Percentiles rank a stretch among this genome's conserved stretches.
Evolutionary conservation across 1,140 invertebrate genomes (phyloP).

Genomic region (Aphelenchoides avenae): DNA sequence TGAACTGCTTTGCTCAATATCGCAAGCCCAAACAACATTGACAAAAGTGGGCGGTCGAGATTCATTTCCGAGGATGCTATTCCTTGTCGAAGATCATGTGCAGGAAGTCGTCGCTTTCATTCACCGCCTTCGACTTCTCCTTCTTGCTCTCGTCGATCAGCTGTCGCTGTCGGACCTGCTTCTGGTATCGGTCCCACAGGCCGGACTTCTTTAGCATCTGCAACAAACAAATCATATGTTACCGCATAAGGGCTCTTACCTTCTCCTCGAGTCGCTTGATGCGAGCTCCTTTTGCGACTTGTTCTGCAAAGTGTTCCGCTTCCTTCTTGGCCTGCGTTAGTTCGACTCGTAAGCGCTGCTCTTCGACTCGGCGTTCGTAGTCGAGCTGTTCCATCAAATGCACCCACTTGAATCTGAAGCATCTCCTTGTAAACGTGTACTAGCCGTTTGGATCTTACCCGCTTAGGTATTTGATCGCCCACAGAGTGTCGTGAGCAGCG

Average conservation of each 20-base stretch:
- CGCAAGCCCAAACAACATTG: too few species aligned
- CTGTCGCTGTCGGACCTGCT: constrained; percentile 24
- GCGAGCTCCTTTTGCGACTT: constrained; percentile 74
- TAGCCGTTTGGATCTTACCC: too few species aligned
- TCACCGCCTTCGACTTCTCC: constrained; percentile 24
- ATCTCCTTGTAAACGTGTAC: constrained; percentile 6
- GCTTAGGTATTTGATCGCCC: constrained; percentile 91
- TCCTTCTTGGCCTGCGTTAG: constrained; percentile 71
- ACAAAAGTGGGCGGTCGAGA: too few species aligned
- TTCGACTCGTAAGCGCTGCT: constrained; percentile 78
- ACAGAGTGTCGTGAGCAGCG: constrained; percentile 75
- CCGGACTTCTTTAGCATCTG: constrained; percentile 42
- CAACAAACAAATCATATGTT: constrained; percentile 11
- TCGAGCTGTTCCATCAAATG: constrained; percentile 83
- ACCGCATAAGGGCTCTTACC: constrained; percentile 9
- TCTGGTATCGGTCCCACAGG: constrained; percentile 33
- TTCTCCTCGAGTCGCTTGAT: constrained; percentile 63
- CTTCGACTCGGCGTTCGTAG: constrained; percentile 81
- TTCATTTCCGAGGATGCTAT: too few species aligned
- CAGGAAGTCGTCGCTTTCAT: constrained; percentile 29
- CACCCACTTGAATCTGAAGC: constrained; percentile 80
- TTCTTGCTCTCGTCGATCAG: constrained; percentile 20
- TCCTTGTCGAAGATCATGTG: constrained; percentile 37
- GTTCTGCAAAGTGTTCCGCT: constrained; percentile 76
- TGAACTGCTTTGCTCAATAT: too few species aligned